Conservation (phyloP, 1,140 invertebrate species). For the Heliconius melpomene region DNA sequence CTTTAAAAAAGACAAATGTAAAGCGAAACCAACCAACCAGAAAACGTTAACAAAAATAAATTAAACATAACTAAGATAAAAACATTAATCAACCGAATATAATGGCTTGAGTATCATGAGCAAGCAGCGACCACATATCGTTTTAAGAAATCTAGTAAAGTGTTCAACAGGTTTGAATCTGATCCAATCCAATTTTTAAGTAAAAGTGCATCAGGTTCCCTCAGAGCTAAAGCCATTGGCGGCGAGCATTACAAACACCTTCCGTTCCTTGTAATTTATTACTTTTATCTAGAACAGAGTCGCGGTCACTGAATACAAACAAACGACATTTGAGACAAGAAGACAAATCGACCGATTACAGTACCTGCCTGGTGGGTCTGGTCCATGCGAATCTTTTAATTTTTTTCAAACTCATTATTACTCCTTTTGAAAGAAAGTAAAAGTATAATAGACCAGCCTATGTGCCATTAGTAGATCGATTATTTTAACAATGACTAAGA, state of each 20-base stretch:
- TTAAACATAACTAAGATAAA: not conserved
- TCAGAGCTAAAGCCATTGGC: slow-evolving; percentile 59
- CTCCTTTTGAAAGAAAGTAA: slow-evolving; percentile 69
- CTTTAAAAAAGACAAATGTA: not conserved
- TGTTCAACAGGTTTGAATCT: slow-evolving; percentile 10
- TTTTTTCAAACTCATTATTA: slow-evolving; percentile 59
- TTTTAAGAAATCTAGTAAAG: slow-evolving; percentile 17
- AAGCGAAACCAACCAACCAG: not conserved
- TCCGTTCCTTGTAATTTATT: slow-evolving; percentile 77
- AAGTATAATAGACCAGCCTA: slow-evolving; percentile 64
- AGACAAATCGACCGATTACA: slow-evolving; percentile 80
- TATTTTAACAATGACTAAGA: slow-evolving; percentile 58
- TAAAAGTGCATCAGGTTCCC: slow-evolving; percentile 54
- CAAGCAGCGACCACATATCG: not conserved
- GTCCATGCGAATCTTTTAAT: slow-evolving; percentile 68
- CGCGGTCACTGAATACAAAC: slow-evolving; percentile 76
- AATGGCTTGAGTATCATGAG: not conserved
- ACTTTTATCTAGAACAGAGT: slow-evolving; percentile 75
- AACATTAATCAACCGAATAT: slow-evolving; percentile 6
- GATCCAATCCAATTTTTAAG: slow-evolving; percentile 6
- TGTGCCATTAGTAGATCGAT: slow-evolving; percentile 71
- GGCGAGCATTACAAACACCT: slow-evolving; percentile 72
- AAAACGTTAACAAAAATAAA: not conserved
- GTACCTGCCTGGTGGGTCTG: slow-evolving; percentile 74
- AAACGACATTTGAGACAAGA: slow-evolving; percentile 76